phyloP scores from a whole-genome alignment of 2,888 invertebrate genomes.

The Steromphala cineraria region DNA sequence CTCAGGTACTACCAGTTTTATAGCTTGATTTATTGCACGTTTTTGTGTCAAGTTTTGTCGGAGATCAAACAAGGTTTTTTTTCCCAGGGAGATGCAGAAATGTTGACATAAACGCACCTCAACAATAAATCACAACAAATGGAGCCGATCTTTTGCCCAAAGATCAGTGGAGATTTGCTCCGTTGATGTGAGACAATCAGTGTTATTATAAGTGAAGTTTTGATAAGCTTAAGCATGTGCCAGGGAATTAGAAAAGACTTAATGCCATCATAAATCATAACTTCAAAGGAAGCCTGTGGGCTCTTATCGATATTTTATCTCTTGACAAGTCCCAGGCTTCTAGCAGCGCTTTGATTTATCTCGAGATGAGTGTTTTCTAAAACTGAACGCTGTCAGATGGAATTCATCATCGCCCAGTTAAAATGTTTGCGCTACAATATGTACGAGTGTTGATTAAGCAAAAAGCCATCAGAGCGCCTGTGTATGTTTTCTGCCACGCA shows the following conservation, averaged over 20 bases:
- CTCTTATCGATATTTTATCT: conserved; percentile 21
- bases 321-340: neutral
- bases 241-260: conserved; percentile 17
- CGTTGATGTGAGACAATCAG: conserved; percentile 19
- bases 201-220: conserved; percentile 20
- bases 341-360: conserved; percentile 11
- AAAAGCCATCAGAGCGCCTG: conserved; percentile 1
- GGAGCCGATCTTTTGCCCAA: conserved; percentile 6
- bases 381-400: conserved; percentile 13
- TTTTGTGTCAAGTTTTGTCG: conserved; percentile 8
- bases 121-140: conserved; percentile 12
- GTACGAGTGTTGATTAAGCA: conserved; percentile 11
- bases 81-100: neutral
- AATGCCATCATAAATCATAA: conserved; percentile 17
- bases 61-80: conserved; percentile 8
- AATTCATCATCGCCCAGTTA: conserved; percentile 8
- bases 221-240: conserved; percentile 19
- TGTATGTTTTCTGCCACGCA: conserved; percentile 10
- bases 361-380: conserved; percentile 16
- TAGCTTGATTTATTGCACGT: conserved; percentile 5
- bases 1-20: conserved; percentile 2
- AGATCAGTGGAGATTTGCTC: conserved; percentile 16
- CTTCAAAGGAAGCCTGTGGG: neutral
- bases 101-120: conserved; percentile 17
- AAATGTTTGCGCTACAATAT: conserved; percentile 9